These are phyloP conservation scores for Eueides isabella DNA, from an alignment of 1,140 invertebrate genomes.

Conservation along the genomic window DNA sequence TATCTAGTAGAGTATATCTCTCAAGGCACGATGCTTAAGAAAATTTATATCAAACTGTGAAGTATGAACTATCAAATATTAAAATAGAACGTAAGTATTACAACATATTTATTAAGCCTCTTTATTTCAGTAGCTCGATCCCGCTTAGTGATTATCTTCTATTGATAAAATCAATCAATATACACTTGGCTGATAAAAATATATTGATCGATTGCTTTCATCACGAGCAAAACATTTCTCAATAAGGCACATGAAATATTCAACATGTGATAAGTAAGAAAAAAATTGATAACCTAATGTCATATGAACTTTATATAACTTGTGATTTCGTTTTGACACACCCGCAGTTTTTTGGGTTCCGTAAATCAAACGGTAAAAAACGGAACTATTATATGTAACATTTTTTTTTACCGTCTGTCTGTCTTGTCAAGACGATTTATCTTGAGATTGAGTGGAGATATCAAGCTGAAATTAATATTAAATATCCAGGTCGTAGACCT, in stretches of 20 bases:
- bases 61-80: background rate
- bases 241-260: slow-evolving; percentile 6
- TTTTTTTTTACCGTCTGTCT: no score
- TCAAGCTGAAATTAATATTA: no score
- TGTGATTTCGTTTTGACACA: background rate
- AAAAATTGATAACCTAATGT: background rate
- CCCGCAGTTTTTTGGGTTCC: background rate
- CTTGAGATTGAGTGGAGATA: no score
- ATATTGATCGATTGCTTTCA: slow-evolving; percentile 30
- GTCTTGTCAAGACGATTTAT: no score
- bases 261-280: slow-evolving; percentile 1
- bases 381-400: no score
- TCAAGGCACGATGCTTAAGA: background rate
- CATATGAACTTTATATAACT: background rate
- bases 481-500: no score
- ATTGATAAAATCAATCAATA: slow-evolving; percentile 37
- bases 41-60: background rate
- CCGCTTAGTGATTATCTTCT: slow-evolving; percentile 21
- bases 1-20: background rate
- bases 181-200: slow-evolving; percentile 25
- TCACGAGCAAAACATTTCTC: slow-evolving; percentile 16
- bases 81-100: background rate
- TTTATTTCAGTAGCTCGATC: slow-evolving; percentile 26
- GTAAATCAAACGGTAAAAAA: no score
- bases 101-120: background rate